Base-by-base conservation (phyloP, 2,797 vertebrate species). In the Liasis olivaceus region DNA sequence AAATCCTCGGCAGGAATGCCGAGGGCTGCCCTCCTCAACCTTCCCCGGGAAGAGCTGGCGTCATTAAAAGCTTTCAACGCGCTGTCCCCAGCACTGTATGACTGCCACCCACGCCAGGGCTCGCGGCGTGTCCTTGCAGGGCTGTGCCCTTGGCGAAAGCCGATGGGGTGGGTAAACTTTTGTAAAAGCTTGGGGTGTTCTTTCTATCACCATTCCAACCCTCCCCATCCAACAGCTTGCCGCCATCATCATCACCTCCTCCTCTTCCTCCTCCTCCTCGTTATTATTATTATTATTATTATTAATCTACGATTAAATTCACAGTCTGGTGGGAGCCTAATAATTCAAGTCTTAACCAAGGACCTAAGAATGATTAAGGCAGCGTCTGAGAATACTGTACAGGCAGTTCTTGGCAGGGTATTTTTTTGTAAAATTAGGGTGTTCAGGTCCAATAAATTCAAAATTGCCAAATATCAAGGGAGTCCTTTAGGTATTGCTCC, bases 51-150 rank as follows among this genome's bases (percentile, higher is more conserved):
- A 77, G 15, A 77, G 31, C 31, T 17, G 81, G 77, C 85, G 51
- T 51, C 81, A 77, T 90, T 59, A 77, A 92, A 72, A 86, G 88
- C 84, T 90, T 72, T 90, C 31, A 69, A 69, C 14, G 88, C 86
- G 72, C 31, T 22, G 31, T 91, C 31, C 90, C 90, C 51, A 20
- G 13, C 31, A 6, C n/a, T 11, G 47, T 12, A n/a, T 47, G 9
- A 66, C 59, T 28, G 81, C 60, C 36, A 15, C 88, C 81, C 81
- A 89, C 63, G n/a, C 91, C 13, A 22, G 1, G 22, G 6, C 58
- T 5, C 12, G 6, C 58, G 2, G 11, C 4, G 8, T 11, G 63
- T 60, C 81, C 91, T 42, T 24, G 36, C 62, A 3, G 20, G 91
- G 31, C 54, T 20, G 22, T 86, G 91, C 88, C 91, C 87, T 89